Evolutionary conservation across 53 echinoderm and acorn worm species (phyloP).

Genomic region (Holothuria leucospilota): DNA sequence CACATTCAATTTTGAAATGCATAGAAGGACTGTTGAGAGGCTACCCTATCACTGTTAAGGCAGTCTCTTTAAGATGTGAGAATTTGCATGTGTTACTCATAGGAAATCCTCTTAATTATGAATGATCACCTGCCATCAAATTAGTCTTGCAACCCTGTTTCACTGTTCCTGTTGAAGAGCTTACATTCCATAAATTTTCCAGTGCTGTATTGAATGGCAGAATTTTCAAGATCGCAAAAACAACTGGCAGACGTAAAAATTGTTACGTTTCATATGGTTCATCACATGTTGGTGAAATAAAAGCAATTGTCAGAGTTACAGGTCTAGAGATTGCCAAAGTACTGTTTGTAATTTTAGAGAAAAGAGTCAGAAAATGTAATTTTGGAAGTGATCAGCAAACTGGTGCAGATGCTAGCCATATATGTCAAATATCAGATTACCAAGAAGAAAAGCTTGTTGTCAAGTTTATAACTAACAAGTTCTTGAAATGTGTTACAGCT

Average conservation of each 20-base stretch:
- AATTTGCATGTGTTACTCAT: neutral
- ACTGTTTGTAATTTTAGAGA: neutral
- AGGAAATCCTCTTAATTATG: neutral
- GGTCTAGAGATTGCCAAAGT: neutral
- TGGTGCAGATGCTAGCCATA: slow-evolving; percentile 32
- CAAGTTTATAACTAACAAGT: neutral
- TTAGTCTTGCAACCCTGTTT: neutral
- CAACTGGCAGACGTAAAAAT: neutral
- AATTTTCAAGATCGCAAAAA: neutral
- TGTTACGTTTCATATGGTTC: neutral
- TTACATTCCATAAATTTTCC: neutral
- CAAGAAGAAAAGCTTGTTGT: neutral
- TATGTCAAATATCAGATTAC: slow-evolving; percentile 2
- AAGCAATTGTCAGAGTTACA: neutral
- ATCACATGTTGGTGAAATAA: neutral
- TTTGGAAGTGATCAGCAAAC: slow-evolving; percentile 11
- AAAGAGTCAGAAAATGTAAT: neutral
- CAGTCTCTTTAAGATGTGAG: neutral
- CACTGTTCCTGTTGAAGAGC: neutral
- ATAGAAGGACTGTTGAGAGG: neutral
- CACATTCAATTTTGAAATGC: neutral
- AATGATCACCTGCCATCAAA: neutral
- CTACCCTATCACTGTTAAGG: neutral
- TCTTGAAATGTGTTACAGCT: neutral
- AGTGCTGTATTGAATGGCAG: neutral